Evolutionary conservation across 2,113 vertebrate genomes (phyloP).

Genomic region (Megaptera novaeangliae): DNA sequence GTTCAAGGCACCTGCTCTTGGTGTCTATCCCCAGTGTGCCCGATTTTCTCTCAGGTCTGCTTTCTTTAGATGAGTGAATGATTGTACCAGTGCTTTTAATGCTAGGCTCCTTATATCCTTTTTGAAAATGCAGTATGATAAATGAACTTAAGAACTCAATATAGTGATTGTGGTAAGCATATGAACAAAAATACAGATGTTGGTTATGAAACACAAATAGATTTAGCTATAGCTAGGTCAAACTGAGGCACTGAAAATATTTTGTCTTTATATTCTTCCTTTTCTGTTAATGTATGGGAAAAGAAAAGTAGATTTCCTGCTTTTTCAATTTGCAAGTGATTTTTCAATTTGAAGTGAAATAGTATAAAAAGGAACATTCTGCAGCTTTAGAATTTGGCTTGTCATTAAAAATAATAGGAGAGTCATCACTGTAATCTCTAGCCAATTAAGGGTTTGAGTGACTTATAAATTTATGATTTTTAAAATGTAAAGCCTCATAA

Average conservation of each 20-base stretch:
- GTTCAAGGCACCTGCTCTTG: neutral
- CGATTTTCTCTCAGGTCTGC: neutral
- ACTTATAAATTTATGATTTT: neutral
- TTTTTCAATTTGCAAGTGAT: slow-evolving; percentile 27
- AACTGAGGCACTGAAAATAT: neutral
- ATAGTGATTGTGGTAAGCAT: neutral
- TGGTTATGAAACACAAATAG: neutral
- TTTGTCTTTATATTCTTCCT: neutral
- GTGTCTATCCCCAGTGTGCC: neutral
- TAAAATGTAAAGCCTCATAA: slow-evolving; percentile 13
- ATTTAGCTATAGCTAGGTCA: neutral
- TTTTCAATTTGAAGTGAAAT: slow-evolving; percentile 26
- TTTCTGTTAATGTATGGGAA: neutral
- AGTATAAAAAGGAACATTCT: neutral
- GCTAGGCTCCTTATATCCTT: neutral
- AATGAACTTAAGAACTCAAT: neutral
- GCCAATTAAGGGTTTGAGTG: neutral
- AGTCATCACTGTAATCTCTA: neutral
- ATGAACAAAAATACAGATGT: neutral
- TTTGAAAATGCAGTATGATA: neutral
- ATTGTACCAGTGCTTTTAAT: neutral
- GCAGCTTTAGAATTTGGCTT: slow-evolving; percentile 20
- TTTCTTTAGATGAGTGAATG: neutral
- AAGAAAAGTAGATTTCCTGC: neutral
- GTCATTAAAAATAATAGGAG: neutral